Percentiles rank a stretch among this genome's conserved stretches.
These are phyloP conservation scores for Muscina levida DNA, from an alignment of 2,888 invertebrate species.

Conservation along the genomic window DNA sequence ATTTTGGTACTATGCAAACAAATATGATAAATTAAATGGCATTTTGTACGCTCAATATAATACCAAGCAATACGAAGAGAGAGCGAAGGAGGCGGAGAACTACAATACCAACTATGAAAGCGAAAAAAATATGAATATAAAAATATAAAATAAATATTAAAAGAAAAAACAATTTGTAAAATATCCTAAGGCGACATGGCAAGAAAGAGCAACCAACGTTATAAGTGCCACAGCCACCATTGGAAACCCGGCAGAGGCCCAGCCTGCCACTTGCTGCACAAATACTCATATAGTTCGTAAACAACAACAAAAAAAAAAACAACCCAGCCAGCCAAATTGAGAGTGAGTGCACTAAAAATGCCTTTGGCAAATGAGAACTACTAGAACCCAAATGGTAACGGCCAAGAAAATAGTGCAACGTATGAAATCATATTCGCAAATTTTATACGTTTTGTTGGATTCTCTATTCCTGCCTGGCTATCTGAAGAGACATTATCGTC, in stretches of 20 bases:
- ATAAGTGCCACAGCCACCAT: conserved; percentile 18
- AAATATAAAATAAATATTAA: conserved; percentile 17
- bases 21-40: conserved; percentile 63
- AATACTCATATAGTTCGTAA: conserved; percentile 9
- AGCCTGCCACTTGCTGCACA: no score
- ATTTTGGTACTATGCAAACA: conserved; percentile 40
- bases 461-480: no score
- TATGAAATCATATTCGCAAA: conserved; percentile 19
- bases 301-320: conserved; percentile 1
- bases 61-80: no score
- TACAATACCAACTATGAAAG: conserved; percentile 16
- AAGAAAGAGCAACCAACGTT: conserved; percentile 46
- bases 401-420: not conserved
- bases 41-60: conserved; percentile 46
- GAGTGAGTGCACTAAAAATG: not conserved
- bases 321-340: conserved; percentile 19
- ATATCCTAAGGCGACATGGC: conserved; percentile 59
- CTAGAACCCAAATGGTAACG: not conserved
- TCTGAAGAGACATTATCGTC: conserved; percentile 41
- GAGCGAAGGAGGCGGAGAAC: no score
- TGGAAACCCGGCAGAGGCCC: no score
- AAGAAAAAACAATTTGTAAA: conserved; percentile 15
- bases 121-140: no score
- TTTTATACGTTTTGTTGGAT: conserved; percentile 34
- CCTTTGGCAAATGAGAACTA: not conserved